A percentile compares a stretch with the other conserved stretches of the same genome.
Evolutionary conservation across 1,140 invertebrate species (phyloP).

Genomic region (Thaumetopoea pityocampa): DNA sequence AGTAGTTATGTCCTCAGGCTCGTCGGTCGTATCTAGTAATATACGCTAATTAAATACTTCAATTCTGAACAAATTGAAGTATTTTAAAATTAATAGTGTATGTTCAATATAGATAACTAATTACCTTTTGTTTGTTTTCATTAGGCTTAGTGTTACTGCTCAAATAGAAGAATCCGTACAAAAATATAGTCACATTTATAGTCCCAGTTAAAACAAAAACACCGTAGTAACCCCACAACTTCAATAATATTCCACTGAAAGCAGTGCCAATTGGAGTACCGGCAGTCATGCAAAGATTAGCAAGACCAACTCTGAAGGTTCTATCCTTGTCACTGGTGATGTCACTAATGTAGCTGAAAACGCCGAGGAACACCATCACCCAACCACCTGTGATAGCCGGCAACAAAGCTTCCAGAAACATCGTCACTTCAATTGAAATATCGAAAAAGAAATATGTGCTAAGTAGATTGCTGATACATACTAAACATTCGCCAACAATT

Average conservation of each 20-base stretch:
- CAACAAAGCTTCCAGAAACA: slow-evolving; percentile 74
- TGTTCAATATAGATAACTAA: slow-evolving; percentile 1
- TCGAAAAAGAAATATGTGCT: slow-evolving; percentile 74
- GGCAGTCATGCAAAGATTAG: slow-evolving; percentile 73
- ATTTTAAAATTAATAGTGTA: too few species aligned
- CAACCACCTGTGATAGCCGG: slow-evolving; percentile 76
- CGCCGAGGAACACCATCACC: slow-evolving; percentile 75
- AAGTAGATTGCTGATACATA: slow-evolving; percentile 69
- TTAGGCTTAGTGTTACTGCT: slow-evolving; percentile 46
- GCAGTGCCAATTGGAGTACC: slow-evolving; percentile 68
- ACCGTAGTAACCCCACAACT: slow-evolving; percentile 66
- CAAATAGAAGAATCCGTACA: slow-evolving; percentile 53
- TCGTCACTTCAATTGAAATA: slow-evolving; percentile 74
- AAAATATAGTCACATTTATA: slow-evolving; percentile 53
- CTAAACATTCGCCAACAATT: slow-evolving; percentile 72
- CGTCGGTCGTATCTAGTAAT: too few species aligned
- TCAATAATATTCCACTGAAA: slow-evolving; percentile 65
- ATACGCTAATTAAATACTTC: too few species aligned
- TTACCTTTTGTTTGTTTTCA: slow-evolving; percentile 38
- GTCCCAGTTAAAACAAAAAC: slow-evolving; percentile 53
- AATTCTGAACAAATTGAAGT: too few species aligned
- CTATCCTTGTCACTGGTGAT: slow-evolving; percentile 74
- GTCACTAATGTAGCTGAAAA: slow-evolving; percentile 78
- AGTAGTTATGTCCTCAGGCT: too few species aligned
- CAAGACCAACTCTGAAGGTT: slow-evolving; percentile 76